Evolutionary conservation across 1,140 invertebrate species (phyloP).

Genomic region (Drosophila sp.): DNA sequence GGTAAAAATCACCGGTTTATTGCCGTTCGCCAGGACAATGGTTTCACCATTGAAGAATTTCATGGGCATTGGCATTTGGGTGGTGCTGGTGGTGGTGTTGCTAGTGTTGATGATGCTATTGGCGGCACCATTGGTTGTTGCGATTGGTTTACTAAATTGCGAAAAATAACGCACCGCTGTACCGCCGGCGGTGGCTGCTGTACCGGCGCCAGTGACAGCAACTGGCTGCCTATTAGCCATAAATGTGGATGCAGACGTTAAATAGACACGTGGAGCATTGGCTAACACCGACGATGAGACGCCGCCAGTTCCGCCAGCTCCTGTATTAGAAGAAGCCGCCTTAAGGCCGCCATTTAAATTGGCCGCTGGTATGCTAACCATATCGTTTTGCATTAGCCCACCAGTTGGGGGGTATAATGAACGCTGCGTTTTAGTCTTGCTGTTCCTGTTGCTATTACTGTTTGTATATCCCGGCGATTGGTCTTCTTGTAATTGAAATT

Average conservation of each 20-base stretch:
- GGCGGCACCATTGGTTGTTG: background rate
- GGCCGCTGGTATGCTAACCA: constrained; percentile 77
- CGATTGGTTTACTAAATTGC: constrained; percentile 57
- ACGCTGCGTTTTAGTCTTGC: background rate
- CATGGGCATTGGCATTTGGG: constrained; percentile 29
- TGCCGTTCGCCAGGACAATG: constrained; percentile 61
- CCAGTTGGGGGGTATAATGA: background rate
- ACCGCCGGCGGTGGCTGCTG: constrained; percentile 4
- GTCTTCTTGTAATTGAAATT: background rate
- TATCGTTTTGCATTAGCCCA: constrained; percentile 75
- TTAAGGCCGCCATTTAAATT: constrained; percentile 68
- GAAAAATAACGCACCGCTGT: constrained; percentile 66
- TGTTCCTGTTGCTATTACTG: constrained; percentile 2
- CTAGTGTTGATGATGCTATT: no score
- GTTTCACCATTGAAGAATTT: constrained; percentile 57
- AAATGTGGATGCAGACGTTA: constrained; percentile 50
- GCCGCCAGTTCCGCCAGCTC: constrained; percentile 35
- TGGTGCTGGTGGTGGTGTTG: background rate
- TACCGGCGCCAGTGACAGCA: constrained; percentile 26
- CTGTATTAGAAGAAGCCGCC: constrained; percentile 41
- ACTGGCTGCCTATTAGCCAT: constrained; percentile 37
- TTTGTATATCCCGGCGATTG: constrained; percentile 19
- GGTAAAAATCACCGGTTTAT: constrained; percentile 46
- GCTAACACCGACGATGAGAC: constrained; percentile 52
- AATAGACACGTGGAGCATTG: constrained; percentile 61